Evolutionary conservation across 2,888 invertebrate genomes (phyloP).

Genomic region (Chaetogeoica ovagalla): DNA sequence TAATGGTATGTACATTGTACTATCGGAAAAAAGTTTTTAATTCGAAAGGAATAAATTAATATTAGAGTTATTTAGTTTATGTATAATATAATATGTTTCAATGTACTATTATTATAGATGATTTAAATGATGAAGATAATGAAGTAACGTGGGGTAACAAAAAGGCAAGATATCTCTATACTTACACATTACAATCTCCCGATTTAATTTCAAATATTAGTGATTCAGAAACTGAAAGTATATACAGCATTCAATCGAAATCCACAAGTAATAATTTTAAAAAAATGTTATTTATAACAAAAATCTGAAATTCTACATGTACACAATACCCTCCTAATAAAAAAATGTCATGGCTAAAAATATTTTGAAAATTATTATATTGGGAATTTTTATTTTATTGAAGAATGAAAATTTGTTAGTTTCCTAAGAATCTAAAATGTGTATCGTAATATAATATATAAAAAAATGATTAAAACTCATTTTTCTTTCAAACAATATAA

Average conservation of each 20-base stretch:
- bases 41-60: constrained; percentile 5
- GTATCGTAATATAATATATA: no score
- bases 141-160: constrained; percentile 26
- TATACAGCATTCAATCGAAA: constrained; percentile 67
- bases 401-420: no score
- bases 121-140: constrained; percentile 28
- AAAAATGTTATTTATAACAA: constrained; percentile 8
- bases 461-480: no score
- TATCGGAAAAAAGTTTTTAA: constrained; percentile 6
- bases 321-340: neutral
- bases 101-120: constrained; percentile 50
- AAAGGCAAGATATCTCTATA: constrained; percentile 39
- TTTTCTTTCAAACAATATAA: no score
- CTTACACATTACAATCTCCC: constrained; percentile 32
- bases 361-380: neutral
- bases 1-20: constrained; percentile 45
- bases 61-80: constrained; percentile 14
- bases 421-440: no score
- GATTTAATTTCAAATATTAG: constrained; percentile 49
- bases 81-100: constrained; percentile 31
- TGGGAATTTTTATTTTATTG: neutral
- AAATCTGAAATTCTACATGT: neutral
- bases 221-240: constrained; percentile 63
- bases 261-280: constrained; percentile 66
- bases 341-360: neutral